Evolutionary conservation across 2,797 vertebrate genomes (phyloP).

Genomic region (Sebastes wilsoni): DNA sequence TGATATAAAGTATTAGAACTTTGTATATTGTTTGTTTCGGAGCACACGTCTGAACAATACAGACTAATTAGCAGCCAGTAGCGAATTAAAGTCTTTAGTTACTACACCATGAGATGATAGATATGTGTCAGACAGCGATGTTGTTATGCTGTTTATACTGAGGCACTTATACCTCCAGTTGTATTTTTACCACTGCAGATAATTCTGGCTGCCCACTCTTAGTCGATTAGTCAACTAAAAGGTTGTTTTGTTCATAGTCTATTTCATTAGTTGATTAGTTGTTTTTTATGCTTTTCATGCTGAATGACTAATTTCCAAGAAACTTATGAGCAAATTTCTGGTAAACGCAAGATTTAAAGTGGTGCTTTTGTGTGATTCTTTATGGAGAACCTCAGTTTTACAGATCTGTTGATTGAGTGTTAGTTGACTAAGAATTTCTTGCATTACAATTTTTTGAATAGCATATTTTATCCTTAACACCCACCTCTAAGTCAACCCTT

Average conservation of each 20-base stretch:
- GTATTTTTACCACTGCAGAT: background rate
- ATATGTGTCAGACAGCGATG: background rate
- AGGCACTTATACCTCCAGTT: background rate
- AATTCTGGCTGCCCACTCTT: background rate
- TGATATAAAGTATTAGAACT: too few relatives aligned
- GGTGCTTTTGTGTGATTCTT: background rate
- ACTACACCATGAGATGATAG: too few relatives aligned
- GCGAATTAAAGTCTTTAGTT: accelerated
- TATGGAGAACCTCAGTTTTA: background rate
- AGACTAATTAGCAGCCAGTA: too few relatives aligned
- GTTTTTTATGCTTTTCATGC: too few relatives aligned
- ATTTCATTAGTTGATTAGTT: too few relatives aligned
- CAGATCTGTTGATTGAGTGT: background rate
- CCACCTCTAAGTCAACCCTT: background rate
- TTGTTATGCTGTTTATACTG: background rate
- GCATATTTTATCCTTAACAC: background rate
- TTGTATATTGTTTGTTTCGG: too few relatives aligned
- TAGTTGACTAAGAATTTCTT: background rate
- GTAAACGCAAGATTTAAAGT: too few relatives aligned
- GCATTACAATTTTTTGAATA: background rate
- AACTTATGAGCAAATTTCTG: too few relatives aligned
- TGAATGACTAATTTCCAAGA: too few relatives aligned
- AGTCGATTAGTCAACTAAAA: too few relatives aligned
- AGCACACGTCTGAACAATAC: too few relatives aligned
- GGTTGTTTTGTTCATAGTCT: too few relatives aligned